Conservation (phyloP, 2,113 vertebrate species). For the Carettochelys insculpta region DNA sequence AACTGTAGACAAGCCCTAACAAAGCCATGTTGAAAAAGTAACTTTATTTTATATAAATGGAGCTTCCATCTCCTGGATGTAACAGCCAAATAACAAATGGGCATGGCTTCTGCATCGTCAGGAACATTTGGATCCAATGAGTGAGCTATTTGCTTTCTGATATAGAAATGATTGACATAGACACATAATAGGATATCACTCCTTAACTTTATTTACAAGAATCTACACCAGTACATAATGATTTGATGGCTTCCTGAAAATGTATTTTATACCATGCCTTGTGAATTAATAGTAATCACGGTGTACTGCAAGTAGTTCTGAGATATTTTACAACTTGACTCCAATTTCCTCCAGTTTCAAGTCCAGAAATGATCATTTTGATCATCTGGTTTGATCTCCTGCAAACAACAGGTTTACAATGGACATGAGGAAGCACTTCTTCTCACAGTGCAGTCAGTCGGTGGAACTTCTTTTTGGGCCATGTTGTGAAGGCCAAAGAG, state of each 20-base stretch:
- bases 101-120: neutral
- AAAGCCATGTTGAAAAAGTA: neutral
- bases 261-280: neutral
- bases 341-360: no score
- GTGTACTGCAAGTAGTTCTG: no score
- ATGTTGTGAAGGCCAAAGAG: neutral
- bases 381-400: neutral
- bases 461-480: neutral
- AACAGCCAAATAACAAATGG: neutral
- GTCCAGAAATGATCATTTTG: neutral
- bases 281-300: neutral
- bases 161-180: neutral
- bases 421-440: neutral
- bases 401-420: neutral
- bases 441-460: neutral
- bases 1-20: no score
- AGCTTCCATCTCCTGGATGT: neutral
- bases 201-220: neutral
- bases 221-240: neutral
- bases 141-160: neutral
- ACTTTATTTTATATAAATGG: neutral
- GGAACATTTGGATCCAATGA: neutral
- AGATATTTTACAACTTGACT: no score
- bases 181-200: neutral
- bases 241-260: neutral